phyloP scores from a whole-genome alignment of 2,888 invertebrate species.

The Amiota mariae region DNA sequence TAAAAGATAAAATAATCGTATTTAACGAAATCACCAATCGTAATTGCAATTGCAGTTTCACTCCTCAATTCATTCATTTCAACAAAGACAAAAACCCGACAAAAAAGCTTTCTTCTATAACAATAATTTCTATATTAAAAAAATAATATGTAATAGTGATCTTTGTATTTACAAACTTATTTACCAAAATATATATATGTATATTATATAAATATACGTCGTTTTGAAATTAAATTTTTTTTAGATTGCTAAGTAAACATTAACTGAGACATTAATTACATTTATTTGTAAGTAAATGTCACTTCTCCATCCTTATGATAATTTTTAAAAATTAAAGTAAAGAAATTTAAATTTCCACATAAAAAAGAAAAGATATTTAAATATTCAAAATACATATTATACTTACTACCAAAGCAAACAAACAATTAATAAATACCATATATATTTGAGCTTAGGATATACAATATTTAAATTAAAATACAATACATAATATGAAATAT shows the following conservation, averaged over 20 bases:
- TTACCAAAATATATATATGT: constrained; percentile 51
- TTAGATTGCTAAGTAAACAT: constrained; percentile 62
- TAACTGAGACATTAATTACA: constrained; percentile 42
- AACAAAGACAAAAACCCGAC: constrained; percentile 1
- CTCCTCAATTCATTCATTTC: background rate
- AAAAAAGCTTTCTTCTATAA: constrained; percentile 64
- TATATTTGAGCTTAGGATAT: no score
- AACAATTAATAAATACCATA: no score
- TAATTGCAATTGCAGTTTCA: no score
- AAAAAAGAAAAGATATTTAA: no score
- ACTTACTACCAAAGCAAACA: no score
- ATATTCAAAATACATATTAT: no score
- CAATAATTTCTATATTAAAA: constrained; percentile 66
- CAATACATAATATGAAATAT: no score
- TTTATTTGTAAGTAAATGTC: constrained; percentile 43
- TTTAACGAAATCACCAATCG: background rate
- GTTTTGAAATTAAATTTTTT: constrained; percentile 63
- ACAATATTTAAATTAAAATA: no score
- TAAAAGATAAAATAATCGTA: background rate
- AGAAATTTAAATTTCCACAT: constrained; percentile 25
- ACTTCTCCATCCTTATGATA: constrained; percentile 64
- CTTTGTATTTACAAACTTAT: constrained; percentile 49
- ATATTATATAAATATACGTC: constrained; percentile 42
- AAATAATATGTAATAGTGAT: constrained; percentile 22
- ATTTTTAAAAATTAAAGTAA: constrained; percentile 40